Conservation (phyloP, 64 coral and sea anemone species). For the Cladopsammia gracilis region DNA sequence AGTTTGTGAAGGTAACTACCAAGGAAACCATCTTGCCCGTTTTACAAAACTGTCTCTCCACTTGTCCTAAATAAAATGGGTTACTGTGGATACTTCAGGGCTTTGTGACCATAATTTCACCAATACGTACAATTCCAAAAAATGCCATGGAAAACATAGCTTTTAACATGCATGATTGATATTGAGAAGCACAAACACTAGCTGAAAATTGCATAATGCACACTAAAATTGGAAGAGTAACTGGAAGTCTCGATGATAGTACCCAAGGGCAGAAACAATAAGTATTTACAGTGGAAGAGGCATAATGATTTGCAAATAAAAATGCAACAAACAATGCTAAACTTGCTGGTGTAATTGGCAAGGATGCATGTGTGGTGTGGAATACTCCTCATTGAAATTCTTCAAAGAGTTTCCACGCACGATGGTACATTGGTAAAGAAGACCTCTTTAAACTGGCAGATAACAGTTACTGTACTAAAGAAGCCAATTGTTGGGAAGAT, state of each 20-base stretch:
- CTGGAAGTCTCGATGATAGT: background rate
- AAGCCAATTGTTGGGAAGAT: background rate
- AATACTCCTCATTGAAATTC: no score
- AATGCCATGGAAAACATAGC: conserved; percentile 57
- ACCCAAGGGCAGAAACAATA: no score
- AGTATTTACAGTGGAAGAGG: no score
- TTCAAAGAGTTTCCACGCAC: no score
- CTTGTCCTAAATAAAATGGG: background rate
- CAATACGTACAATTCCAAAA: conserved; percentile 56
- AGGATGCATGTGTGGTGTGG: no score
- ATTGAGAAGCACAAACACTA: background rate
- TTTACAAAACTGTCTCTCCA: background rate
- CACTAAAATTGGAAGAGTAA: conserved; percentile 21
- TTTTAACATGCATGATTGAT: conserved; percentile 28
- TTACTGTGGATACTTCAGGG: background rate
- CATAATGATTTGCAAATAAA: no score
- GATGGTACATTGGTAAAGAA: no score
- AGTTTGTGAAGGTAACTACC: conserved; percentile 14
- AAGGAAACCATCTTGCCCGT: background rate
- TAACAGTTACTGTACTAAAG: no score
- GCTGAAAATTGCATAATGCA: background rate
- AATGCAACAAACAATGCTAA: no score
- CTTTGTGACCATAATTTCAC: background rate
- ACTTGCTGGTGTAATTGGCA: no score
- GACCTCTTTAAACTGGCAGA: no score